Percentiles rank a stretch among this genome's conserved stretches.
Conservation (phyloP, 1,140 invertebrate genomes). For the Drosophila tsacasi region DNA sequence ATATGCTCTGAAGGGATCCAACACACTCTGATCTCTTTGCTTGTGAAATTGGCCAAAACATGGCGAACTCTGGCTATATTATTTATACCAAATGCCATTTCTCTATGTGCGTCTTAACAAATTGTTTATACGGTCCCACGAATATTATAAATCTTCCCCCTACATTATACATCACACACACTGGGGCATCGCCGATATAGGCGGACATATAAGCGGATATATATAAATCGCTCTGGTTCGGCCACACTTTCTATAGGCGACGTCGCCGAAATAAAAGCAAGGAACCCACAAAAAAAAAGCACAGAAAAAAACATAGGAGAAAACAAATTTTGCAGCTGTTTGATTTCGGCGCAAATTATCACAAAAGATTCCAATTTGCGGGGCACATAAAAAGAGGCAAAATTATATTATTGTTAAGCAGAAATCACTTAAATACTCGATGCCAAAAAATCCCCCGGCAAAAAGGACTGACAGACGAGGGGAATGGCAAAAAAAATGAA, state of each 20-base stretch:
- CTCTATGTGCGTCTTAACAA: conserved; percentile 68
- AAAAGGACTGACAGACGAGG: conserved; percentile 18
- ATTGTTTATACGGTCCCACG: conserved; percentile 73
- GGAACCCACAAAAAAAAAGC: conserved; percentile 12
- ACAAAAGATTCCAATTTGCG: conserved; percentile 57
- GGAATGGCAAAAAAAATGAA: conserved; percentile 63
- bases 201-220: conserved; percentile 33
- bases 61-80: conserved; percentile 45
- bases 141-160: conserved; percentile 69
- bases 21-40: conserved; percentile 20
- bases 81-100: conserved; percentile 60
- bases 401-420: conserved; percentile 70
- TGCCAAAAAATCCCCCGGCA: conserved; percentile 39
- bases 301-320: conserved; percentile 9
- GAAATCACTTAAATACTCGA: conserved; percentile 75
- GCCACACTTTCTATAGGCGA: conserved; percentile 77
- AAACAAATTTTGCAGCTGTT: conserved; percentile 78
- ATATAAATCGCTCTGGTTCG: conserved; percentile 37
- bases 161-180: conserved; percentile 51
- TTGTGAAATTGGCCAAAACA: conserved; percentile 53
- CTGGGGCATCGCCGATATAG: conserved; percentile 22
- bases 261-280: conserved; percentile 38
- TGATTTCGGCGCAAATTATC: conserved; percentile 80
- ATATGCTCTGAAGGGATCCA: conserved; percentile 27
- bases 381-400: conserved; percentile 21